Evolutionary conservation across 2,113 vertebrate genomes (phyloP), one percentile per base, ranked within the genome.

Genomic region (Oreochromis aureus): DNA sequence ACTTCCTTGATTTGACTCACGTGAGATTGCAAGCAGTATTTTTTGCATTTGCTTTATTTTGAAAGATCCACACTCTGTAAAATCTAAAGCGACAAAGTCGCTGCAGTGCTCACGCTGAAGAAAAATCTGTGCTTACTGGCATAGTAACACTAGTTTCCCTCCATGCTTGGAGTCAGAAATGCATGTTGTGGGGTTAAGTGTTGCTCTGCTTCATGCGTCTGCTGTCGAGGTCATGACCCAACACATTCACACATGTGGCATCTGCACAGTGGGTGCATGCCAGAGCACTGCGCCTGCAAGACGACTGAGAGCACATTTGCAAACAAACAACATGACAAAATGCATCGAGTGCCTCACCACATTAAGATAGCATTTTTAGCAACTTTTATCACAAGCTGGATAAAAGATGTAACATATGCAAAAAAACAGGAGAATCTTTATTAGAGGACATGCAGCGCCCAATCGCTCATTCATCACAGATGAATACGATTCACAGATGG

Each of bases 401-500:
- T 16, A 10, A 86, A 86, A 61, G 27, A 63, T n/a, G 61, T 10
- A 19, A 36, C 15, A 36, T 16, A 19, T 10, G 44, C 15, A 6
- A 83, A 85, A 19, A 55, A 58, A 8, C 19, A 59, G 13, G 87
- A 51, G 48, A 71, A 86, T 81, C n/a, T 85, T 36, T 86, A 15
- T 88, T 61, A 80, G 83, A 83, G 81, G 24, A 87, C 81, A 85
- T 58, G 90, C 86, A 92, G 81, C 63, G 82, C 91, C 93, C 89
- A 88, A 66, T 94, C 83, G 58, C 24, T 89, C 87, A 88, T 89
- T 95, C 71, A 91, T 78, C 86, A 86, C 51, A 63, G 84, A 92
- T 92, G 66, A 92, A 96, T 96, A 85, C 88, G 92, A 95, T 94
- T 96, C 92, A 91, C 93, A 94, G 91, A 92, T 90, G 94, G 95